Base-by-base conservation (phyloP, 2,797 vertebrate species). In the Eupleurogrammus muticus region DNA sequence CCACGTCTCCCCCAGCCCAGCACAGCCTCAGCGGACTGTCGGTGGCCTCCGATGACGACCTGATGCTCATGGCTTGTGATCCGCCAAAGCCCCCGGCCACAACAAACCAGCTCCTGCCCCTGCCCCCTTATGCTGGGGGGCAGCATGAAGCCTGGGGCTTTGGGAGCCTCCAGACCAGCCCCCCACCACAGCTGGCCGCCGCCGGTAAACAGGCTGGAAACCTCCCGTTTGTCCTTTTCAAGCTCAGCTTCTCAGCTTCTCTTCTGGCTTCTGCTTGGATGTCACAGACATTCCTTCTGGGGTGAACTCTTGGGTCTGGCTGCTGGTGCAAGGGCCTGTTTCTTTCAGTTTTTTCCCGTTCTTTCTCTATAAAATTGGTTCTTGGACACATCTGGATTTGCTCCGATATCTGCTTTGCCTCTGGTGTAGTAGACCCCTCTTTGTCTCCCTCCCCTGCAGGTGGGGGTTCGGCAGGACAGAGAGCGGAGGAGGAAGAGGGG, bases 401-500 rank as follows among this genome's bases (percentile, higher is more conserved):
- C 28, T 62, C 14, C 12, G n/a, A 1, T 16, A n/a, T n/a, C n/a
- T n/a, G 17, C 28, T 44, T 53, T 24, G 1, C 46, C 4, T 59
- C 14, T 24, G 52, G 1, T 59, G 20, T 59, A 23, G 34, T 5
- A 9, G 3, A 32, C 12, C 19, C 4, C 38, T 44, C 16, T 13
- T 47, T 20, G 5, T 1, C 19, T 32, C 9, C 5, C 57, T 16
- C 21, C 19, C 19, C 13, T 38, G 11, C 60, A 92, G 91, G 54
- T 42, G 79, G 66, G 5, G 84, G 90, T 74, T 73, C 94, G 8
- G 10, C 57, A 0, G 61, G 20, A 0, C 68, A 28, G 16, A 78
- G 44, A 36, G 47, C 28, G 0, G 86, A 89, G 21, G 82, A 90
- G 48, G 95, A 95, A 19, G 93, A 92, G 9, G 88, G 93, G 0